phyloP scores from a whole-genome alignment of 2,797 vertebrate species.

The Basileuterus tristriatus region DNA sequence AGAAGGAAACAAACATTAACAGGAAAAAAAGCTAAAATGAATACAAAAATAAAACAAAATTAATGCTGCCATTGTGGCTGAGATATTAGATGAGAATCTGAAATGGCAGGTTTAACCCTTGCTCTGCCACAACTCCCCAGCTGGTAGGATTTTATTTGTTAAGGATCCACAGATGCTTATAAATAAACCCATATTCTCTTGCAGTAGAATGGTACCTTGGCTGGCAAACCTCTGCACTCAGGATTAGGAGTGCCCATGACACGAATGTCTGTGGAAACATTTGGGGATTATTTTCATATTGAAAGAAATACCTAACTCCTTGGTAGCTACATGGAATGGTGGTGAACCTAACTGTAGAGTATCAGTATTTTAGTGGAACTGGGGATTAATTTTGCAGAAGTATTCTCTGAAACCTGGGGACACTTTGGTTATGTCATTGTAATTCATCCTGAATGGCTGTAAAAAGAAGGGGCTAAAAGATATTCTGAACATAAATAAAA shows the following conservation, averaged over 20 bases:
- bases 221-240: neutral
- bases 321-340: neutral
- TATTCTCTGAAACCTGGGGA: neutral
- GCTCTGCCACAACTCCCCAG: neutral
- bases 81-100: neutral
- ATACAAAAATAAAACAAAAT: neutral
- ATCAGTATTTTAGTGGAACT: neutral
- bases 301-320: neutral
- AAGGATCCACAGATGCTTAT: neutral
- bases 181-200: neutral
- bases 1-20: neutral
- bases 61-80: neutral
- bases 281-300: neutral
- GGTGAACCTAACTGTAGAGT: neutral
- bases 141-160: neutral
- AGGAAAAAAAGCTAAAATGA: neutral
- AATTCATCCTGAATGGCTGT: neutral
- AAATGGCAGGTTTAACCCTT: neutral
- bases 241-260: neutral
- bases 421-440: neutral
- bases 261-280: neutral
- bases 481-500: neutral
- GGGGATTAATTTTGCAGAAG: neutral
- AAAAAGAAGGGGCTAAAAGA: neutral
- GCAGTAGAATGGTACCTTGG: neutral